A percentile compares a stretch with the other conserved stretches of the same genome.
Evolutionary conservation across 2,888 invertebrate genomes (phyloP).

Genomic region (Linnaemya tessellans): DNA sequence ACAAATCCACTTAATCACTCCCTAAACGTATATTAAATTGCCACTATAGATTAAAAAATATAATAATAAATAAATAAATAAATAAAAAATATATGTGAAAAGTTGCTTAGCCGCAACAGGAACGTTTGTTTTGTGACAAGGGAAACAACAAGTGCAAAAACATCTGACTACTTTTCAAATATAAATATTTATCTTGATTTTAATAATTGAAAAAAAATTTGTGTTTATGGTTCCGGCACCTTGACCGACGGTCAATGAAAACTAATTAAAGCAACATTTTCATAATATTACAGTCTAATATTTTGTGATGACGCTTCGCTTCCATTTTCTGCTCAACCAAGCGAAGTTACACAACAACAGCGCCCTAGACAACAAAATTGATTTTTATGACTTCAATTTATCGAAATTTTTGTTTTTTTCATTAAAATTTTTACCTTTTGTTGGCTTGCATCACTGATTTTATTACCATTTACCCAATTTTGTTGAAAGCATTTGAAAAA

Average conservation of each 20-base stretch:
- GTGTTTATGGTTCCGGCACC: slow-evolving; percentile 49
- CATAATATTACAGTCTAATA: not conserved
- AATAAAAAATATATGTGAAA: too few species aligned
- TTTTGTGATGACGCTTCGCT: slow-evolving; percentile 12
- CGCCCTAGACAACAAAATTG: not conserved
- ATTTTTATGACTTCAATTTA: not conserved
- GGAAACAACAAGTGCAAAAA: not conserved
- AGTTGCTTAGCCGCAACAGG: not conserved
- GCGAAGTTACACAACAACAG: not conserved
- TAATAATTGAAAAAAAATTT: slow-evolving; percentile 25
- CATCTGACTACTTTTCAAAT: slow-evolving; percentile 2
- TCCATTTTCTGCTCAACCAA: slow-evolving; percentile 6
- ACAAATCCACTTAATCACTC: slow-evolving; percentile 16
- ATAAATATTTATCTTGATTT: too few species aligned
- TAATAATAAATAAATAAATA: not conserved
- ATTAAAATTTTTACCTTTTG: too few species aligned
- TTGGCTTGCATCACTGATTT: too few species aligned
- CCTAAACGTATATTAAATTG: slow-evolving; percentile 47
- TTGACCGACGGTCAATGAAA: slow-evolving; percentile 68
- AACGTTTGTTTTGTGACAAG: not conserved
- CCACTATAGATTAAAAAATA: slow-evolving; percentile 28
- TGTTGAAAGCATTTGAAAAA: too few species aligned
- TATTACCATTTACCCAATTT: too few species aligned
- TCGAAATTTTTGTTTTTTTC: too few species aligned
- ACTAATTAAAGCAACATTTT: slow-evolving; percentile 28